Evolutionary conservation across 2,113 vertebrate species (phyloP).

Genomic region (Clarias macrocephalus): DNA sequence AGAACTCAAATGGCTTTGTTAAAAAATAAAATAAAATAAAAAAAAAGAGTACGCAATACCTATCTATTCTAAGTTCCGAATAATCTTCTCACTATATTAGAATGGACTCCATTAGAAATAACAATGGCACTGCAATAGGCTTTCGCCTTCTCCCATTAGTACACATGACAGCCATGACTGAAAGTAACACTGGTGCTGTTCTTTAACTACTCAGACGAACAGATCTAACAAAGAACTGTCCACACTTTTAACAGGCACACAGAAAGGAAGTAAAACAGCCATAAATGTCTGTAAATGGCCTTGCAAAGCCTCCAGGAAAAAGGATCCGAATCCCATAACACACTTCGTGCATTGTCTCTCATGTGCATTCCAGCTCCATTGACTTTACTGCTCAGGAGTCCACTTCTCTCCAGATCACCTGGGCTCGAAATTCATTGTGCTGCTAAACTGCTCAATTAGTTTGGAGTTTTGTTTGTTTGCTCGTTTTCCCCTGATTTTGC

Average conservation of each 20-base stretch:
- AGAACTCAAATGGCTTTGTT: neutral
- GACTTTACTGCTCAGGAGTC: neutral
- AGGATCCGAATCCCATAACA: neutral
- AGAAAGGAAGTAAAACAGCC: slow-evolving; percentile 17
- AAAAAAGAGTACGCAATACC: no score
- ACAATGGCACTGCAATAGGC: slow-evolving; percentile 9
- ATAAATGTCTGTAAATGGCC: neutral
- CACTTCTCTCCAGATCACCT: neutral
- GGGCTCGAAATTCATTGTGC: no score
- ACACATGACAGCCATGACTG: slow-evolving; percentile 37
- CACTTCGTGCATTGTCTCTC: neutral
- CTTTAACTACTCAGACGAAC: neutral
- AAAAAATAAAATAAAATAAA: no score
- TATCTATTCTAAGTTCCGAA: no score
- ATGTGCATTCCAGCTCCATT: neutral
- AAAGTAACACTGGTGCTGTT: slow-evolving; percentile 1
- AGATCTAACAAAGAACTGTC: neutral
- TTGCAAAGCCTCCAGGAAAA: neutral
- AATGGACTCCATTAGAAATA: slow-evolving; percentile 11
- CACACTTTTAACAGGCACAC: neutral
- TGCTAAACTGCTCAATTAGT: neutral
- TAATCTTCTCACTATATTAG: neutral
- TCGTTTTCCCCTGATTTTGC: neutral
- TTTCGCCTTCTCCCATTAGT: slow-evolving; percentile 12
- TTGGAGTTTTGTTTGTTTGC: neutral